phyloP scores from a whole-genome alignment of 2,797 vertebrate species.

The Petrocephalus schoutedeni region DNA sequence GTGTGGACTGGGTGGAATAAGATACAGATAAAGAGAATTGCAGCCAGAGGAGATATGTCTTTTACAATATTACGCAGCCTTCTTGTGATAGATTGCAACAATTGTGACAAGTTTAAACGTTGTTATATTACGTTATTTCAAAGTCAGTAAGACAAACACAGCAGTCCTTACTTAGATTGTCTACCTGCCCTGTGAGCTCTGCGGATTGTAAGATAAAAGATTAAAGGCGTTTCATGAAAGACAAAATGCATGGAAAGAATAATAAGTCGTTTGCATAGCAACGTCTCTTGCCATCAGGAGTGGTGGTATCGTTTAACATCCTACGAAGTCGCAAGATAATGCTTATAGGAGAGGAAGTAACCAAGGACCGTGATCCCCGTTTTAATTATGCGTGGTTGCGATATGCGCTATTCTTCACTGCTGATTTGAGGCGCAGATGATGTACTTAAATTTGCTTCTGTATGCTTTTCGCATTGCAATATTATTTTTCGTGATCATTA shows the following conservation, averaged over 20 bases:
- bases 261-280: not conserved
- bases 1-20: conserved; percentile 46
- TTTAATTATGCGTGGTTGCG: not conserved
- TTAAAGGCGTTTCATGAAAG: not conserved
- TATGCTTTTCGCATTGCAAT: not conserved
- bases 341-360: not conserved
- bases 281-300: not conserved
- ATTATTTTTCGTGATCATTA: not conserved
- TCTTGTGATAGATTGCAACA: conserved; percentile 28
- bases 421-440: not conserved
- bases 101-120: not conserved
- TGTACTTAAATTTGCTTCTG: not conserved
- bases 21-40: conserved; percentile 7
- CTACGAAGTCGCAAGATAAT: not conserved
- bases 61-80: conserved; percentile 32
- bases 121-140: not conserved
- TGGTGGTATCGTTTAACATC: not conserved
- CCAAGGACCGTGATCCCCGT: not conserved
- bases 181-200: not conserved
- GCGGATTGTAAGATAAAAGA: not conserved
- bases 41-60: conserved; percentile 3
- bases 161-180: not conserved
- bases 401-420: not conserved
- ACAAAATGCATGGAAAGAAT: not conserved
- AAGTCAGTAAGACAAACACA: not conserved